These are phyloP conservation scores for Drosophila lacteicornis DNA, from an alignment of 1,140 invertebrate genomes.

Conservation along the genomic window DNA sequence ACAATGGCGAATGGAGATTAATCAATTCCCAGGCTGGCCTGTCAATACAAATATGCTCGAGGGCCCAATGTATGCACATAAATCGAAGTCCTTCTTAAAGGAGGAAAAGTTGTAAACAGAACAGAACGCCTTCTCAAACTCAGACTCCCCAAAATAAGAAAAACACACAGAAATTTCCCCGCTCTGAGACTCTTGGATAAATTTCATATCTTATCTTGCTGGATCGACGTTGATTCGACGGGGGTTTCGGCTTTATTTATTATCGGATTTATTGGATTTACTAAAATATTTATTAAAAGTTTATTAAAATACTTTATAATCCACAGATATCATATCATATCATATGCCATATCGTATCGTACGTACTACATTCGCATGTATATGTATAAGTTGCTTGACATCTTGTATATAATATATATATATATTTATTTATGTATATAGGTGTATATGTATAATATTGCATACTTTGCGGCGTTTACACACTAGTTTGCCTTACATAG, in stretches of 20 bases:
- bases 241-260: constrained; percentile 35
- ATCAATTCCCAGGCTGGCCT: constrained; percentile 64
- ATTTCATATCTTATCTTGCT: constrained; percentile 3
- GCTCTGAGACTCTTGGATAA: not conserved
- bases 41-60: constrained; percentile 65
- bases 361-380: constrained; percentile 54
- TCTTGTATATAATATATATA: constrained; percentile 58
- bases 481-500: constrained; percentile 60
- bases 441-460: constrained; percentile 72
- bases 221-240: constrained; percentile 21
- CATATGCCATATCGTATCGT: constrained; percentile 67
- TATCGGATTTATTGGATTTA: constrained; percentile 54
- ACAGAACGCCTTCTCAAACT: not conserved
- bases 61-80: constrained; percentile 70
- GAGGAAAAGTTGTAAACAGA: constrained; percentile 40
- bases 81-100: constrained; percentile 27
- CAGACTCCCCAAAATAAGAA: constrained; percentile 8
- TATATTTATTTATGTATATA: constrained; percentile 50
- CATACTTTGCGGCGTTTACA: constrained; percentile 80
- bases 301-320: constrained; percentile 83
- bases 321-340: constrained; percentile 66
- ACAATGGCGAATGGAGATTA: constrained; percentile 56
- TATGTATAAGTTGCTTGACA: constrained; percentile 52
- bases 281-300: constrained; percentile 84
- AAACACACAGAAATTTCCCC: constrained; percentile 47